Base-by-base conservation (phyloP, 2,888 invertebrate genomes). In the Hymenopus coronatus region DNA sequence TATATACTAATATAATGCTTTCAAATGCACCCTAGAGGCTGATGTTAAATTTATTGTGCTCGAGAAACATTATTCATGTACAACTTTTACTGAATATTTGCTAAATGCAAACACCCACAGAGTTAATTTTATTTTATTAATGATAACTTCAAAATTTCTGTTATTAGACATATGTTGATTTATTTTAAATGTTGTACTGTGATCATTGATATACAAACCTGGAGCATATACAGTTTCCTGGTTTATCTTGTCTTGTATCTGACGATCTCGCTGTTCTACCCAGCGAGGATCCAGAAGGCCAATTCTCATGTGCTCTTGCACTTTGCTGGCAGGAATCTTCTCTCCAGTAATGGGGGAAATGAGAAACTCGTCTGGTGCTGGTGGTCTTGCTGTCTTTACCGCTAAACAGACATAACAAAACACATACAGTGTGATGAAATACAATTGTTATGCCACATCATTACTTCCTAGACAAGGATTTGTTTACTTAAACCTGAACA, bases 261-360 rank as follows among this genome's bases (percentile, higher is more conserved):
- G 97, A 91, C 98, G 96, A 93, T 99, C 99, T 25, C 99, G 95
- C 93, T 99, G 98, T 93, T 99, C 99, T 90, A 99, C 97, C 99
- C 99, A 99, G 92, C 98, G 96, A 27, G 99, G 99, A 95, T 99
- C 99, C 91, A 99, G 93, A 91, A 99, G 94, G 28, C 98, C 98
- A 93, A 99, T 99, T 91, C 99, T 97, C 96, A 99, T 98, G 94
- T 99, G 99, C 92, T 99, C 99, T 90, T 98, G 98, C 90, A 99
- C 97, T 94, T 99, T 99, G 92, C 97, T 98, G 0, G 99, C 99
- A 0, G 98, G 98, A 92, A 99, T 99, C 93, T 97, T 97, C 93
- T 99, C 99, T 82, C 99, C 99, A 99, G 99, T 99, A 92, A 99
- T 98, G 0, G 99, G 99, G 0, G 99, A 99, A 90, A 99, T 98